Percentiles rank a stretch among this genome's conserved stretches.
Conservation (phyloP, 2,888 invertebrate genomes). For the Nemotelus pantherinus region DNA sequence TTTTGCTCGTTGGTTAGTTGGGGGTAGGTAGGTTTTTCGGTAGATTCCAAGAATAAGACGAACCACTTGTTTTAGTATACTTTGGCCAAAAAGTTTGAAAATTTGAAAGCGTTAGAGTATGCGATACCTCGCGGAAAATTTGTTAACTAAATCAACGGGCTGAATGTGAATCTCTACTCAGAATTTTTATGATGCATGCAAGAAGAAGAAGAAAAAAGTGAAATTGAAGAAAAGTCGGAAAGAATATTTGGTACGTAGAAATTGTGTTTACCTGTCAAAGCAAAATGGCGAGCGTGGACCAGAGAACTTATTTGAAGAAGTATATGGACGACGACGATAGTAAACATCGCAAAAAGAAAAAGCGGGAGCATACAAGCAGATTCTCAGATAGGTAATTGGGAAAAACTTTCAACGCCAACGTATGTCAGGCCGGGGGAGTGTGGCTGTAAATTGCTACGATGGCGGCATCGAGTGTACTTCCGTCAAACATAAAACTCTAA, state of each 20-base stretch:
- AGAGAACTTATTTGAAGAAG: slow-evolving; percentile 83
- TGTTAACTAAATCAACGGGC: too few relatives aligned
- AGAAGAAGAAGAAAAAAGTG: slow-evolving; percentile 20
- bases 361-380: slow-evolving; percentile 67
- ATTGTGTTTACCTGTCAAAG: slow-evolving; percentile 39
- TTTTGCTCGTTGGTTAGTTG: too few relatives aligned
- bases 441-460: slow-evolving; percentile 5
- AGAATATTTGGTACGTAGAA: too few relatives aligned
- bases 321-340: slow-evolving; percentile 74
- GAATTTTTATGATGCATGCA: too few relatives aligned
- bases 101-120: too few relatives aligned
- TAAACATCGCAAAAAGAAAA: slow-evolving; percentile 74
- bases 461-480: slow-evolving; percentile 13
- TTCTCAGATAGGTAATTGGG: slow-evolving; percentile 37
- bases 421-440: not conserved
- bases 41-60: too few relatives aligned
- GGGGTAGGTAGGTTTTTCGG: too few relatives aligned
- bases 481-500: not conserved
- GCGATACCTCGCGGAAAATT: too few relatives aligned
- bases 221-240: too few relatives aligned
- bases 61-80: too few relatives aligned
- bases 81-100: too few relatives aligned
- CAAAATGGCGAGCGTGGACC: slow-evolving; percentile 66
- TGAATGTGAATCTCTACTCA: too few relatives aligned
- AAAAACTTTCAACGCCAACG: not conserved